Base-by-base conservation (phyloP, 2,113 vertebrate species). In the Gobio gobio region DNA sequence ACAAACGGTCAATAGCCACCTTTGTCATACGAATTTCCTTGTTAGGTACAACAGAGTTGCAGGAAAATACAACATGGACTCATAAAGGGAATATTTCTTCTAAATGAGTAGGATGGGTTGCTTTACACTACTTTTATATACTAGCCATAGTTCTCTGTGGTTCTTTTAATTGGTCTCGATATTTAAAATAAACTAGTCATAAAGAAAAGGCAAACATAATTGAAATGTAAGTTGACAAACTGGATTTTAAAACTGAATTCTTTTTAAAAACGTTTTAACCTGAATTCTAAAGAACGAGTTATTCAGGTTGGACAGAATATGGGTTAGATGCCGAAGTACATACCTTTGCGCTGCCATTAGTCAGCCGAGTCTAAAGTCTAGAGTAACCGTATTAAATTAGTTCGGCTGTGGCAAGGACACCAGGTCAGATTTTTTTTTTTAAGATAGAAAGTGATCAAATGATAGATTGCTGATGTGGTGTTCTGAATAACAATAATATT, bases 291-390 rank as follows among this genome's bases (percentile, higher is more conserved):
- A 63, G 2, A 79, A 63, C 78, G 24, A 64, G 78, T 79, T 64
- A 6, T 26, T 63, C 78, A 29, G 18, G 58, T 47, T 79, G 58
- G 3, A 45, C 14, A 47, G 58, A 64, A 47, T 7, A 73, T 26
- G 58, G 36, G 59, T 63, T 45, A 24, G 61, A 78, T 59, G 45
- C 58, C n/a, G n/a, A n/a, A 45, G 2, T n/a, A 0, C 20, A 47
- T 59, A 24, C 22, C 58, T 80, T 45, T 80, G 58, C 58, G 7
- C 40, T 47, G 58, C 2, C 78, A 47, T 64, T 63, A 80, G 14
- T 64, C 58, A 59, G 3, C 16, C 29, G 20, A 78, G 77, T 63
- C 56, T 63, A 63, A 78, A 79, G 78, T 63, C 58, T 79, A 29
- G 10, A 43, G 5, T 7, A 24, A 43, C 13, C 45, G 61, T 18